A percentile compares a stretch with the other conserved stretches of the same genome.
Evolutionary conservation across 2,888 invertebrate genomes (phyloP).

Genomic region (Pristionchus exspectatus): DNA sequence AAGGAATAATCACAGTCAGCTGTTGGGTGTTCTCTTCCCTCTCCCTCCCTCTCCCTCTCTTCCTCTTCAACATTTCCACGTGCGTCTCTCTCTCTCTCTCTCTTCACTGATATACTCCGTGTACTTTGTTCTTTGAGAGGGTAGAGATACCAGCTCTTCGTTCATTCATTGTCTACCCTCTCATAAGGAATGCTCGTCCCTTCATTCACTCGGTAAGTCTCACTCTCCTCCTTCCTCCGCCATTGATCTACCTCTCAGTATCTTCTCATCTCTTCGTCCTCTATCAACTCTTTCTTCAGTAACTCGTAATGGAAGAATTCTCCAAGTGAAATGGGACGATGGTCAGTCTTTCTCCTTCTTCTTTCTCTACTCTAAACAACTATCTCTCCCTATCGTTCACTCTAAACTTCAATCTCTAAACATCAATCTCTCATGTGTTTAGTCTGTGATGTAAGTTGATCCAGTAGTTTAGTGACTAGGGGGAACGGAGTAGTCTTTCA

Average conservation of each 20-base stretch:
- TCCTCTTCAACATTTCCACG: conserved; percentile 8
- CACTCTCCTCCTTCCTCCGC: neutral
- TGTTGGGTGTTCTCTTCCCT: conserved; percentile 46
- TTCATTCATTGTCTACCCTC: neutral
- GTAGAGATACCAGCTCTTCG: conserved; percentile 38
- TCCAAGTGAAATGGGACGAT: conserved; percentile 63
- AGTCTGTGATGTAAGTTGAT: conserved; percentile 22
- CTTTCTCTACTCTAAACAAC: conserved; percentile 7
- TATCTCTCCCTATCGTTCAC: neutral
- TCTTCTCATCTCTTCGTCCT: conserved; percentile 35
- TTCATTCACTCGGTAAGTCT: conserved; percentile 26
- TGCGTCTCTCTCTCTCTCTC: neutral
- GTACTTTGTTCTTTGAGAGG: conserved; percentile 54
- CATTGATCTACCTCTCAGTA: neutral
- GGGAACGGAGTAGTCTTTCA: neutral
- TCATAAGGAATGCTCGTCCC: conserved; percentile 13
- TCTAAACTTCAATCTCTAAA: conserved; percentile 30
- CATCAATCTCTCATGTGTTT: conserved; percentile 23
- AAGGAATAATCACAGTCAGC: conserved; percentile 24
- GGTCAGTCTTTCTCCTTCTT: conserved; percentile 56
- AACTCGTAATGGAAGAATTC: conserved; percentile 56
- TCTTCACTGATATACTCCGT: conserved; percentile 35
- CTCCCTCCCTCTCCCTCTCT: neutral
- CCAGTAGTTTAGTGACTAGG: neutral
- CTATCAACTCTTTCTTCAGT: conserved; percentile 12